Evolutionary conservation across 2,888 invertebrate genomes (phyloP).

Genomic region (Drosophila paranaensis): DNA sequence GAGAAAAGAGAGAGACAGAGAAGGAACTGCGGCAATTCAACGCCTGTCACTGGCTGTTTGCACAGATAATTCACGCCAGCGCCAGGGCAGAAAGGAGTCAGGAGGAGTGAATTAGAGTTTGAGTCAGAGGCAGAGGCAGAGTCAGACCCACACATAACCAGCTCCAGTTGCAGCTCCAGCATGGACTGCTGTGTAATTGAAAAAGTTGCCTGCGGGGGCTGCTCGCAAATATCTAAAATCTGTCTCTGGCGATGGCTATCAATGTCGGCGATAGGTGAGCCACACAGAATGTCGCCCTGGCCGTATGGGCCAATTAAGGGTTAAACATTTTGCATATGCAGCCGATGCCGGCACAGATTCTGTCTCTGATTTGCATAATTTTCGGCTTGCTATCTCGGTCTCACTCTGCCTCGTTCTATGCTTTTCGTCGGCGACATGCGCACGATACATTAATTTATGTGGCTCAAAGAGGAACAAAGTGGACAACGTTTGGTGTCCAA

Average conservation of each 20-base stretch:
- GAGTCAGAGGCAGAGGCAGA: neutral
- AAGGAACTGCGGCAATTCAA: constrained; percentile 73
- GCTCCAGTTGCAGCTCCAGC: constrained; percentile 9
- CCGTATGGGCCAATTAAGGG: constrained; percentile 81
- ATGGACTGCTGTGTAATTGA: constrained; percentile 66
- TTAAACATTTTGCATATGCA: constrained; percentile 76
- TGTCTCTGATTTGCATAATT: constrained; percentile 77
- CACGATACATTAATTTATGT: constrained; percentile 77
- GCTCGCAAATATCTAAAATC: constrained; percentile 51
- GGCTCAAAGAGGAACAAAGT: constrained; percentile 39
- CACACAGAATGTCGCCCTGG: constrained; percentile 53
- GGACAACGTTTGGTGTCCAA: constrained; percentile 76
- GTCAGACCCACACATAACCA: constrained; percentile 7
- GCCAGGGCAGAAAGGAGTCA: constrained; percentile 23
- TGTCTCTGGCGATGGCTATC: constrained; percentile 67
- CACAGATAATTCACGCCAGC: constrained; percentile 79
- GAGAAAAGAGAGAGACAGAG: neutral
- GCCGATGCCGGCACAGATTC: constrained; percentile 40
- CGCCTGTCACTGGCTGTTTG: constrained; percentile 79
- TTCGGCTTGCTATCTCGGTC: constrained; percentile 37
- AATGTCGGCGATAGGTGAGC: constrained; percentile 75
- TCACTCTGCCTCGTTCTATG: constrained; percentile 2
- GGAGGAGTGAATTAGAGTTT: neutral
- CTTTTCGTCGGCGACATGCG: constrained; percentile 39
- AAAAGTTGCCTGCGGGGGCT: constrained; percentile 57